Percentiles rank a stretch among this genome's conserved stretches.
These are phyloP conservation scores for Hemaris fuciformis DNA, from an alignment of 2,888 invertebrate species.

Conservation along the genomic window DNA sequence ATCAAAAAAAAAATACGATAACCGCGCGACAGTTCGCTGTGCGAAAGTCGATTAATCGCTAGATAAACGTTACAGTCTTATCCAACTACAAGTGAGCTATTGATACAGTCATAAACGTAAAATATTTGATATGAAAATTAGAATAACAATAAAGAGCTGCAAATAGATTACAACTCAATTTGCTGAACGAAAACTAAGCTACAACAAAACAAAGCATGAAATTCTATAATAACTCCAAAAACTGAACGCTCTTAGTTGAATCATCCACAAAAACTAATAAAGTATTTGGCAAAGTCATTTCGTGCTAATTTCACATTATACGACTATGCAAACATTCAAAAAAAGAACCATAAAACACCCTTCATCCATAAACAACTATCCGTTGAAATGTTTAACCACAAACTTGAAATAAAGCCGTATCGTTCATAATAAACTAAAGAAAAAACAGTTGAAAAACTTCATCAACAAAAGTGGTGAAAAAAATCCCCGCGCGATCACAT, in stretches of 20 bases:
- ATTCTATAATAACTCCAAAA: background rate
- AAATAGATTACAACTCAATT: slow-evolving; percentile 6
- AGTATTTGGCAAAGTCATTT: slow-evolving; percentile 20
- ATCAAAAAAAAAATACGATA: too few species aligned
- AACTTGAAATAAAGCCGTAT: slow-evolving; percentile 71
- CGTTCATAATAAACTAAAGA: slow-evolving; percentile 67
- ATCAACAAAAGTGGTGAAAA: slow-evolving; percentile 72
- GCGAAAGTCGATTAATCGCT: too few species aligned
- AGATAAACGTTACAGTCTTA: too few species aligned
- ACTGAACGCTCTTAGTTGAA: background rate
- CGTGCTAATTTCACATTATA: slow-evolving; percentile 48
- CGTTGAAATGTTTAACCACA: slow-evolving; percentile 77
- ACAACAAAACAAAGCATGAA: slow-evolving; percentile 11
- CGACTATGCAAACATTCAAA: slow-evolving; percentile 54
- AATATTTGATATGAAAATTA: too few species aligned
- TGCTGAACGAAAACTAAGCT: slow-evolving; percentile 29
- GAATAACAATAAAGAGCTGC: background rate
- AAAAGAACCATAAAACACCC: slow-evolving; percentile 65
- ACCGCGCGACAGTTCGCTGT: too few species aligned
- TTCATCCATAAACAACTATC: slow-evolving; percentile 67
- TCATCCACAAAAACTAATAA: slow-evolving; percentile 1
- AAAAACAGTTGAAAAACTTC: slow-evolving; percentile 68
- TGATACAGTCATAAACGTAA: too few species aligned
- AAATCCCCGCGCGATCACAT: slow-evolving; percentile 69
- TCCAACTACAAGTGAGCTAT: too few species aligned